phyloP scores from a whole-genome alignment of 1,140 invertebrate genomes.

The Drosophila pruinosa region DNA sequence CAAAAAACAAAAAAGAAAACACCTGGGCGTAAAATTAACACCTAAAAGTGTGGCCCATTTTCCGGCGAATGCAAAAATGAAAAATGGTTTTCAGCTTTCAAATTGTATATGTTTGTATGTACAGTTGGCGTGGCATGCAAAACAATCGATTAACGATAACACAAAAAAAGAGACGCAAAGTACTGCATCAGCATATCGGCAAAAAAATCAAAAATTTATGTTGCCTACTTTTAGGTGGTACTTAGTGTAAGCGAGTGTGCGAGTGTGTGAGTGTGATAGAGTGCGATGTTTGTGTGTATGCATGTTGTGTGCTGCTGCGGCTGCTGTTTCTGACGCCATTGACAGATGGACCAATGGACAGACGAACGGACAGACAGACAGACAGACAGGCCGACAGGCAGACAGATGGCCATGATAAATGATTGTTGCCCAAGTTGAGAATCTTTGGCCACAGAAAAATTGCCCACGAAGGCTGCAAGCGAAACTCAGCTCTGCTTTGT shows the following conservation, averaged over 20 bases:
- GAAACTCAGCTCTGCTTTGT: too few relatives aligned
- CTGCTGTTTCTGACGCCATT: constrained; percentile 50
- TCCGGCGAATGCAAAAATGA: constrained; percentile 19
- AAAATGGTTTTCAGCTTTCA: not conserved
- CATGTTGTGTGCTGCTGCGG: constrained; percentile 24
- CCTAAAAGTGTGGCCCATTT: constrained; percentile 32
- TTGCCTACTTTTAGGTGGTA: constrained; percentile 57
- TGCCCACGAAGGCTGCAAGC: constrained; percentile 2
- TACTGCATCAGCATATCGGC: constrained; percentile 6
- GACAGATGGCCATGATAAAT: constrained; percentile 55
- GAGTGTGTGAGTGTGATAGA: constrained; percentile 8
- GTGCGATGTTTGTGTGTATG: constrained; percentile 12
- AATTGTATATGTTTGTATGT: constrained; percentile 5
- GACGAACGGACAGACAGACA: constrained; percentile 3
- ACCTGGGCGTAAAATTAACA: constrained; percentile 31
- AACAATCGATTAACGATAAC: constrained; percentile 45
- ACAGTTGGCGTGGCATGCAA: constrained; percentile 38
- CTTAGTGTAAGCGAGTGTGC: constrained; percentile 5
- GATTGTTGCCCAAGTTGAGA: constrained; percentile 68
- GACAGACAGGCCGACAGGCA: not conserved
- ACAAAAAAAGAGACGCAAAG: constrained; percentile 33
- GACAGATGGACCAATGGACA: not conserved
- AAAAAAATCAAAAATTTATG: constrained; percentile 34
- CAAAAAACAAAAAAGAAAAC: not conserved
- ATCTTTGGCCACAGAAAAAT: constrained; percentile 42